Evolutionary conservation across 2,797 vertebrate genomes (phyloP).

Genomic region (Oryzias dopingdopingensis): DNA sequence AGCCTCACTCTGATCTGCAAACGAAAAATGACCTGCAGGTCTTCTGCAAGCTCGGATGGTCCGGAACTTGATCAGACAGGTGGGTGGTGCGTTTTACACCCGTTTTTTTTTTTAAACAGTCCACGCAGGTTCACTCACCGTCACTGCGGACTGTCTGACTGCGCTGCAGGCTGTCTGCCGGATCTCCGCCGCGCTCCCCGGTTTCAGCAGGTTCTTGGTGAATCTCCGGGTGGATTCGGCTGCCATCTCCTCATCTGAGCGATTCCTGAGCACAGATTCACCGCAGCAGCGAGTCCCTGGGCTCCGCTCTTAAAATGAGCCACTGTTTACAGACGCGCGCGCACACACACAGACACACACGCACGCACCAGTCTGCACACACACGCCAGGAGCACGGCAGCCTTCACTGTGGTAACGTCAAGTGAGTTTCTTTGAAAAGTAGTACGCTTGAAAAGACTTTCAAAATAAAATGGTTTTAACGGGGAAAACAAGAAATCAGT

Average conservation of each 20-base stretch:
- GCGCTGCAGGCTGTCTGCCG: conserved; percentile 84
- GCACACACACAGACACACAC: background rate
- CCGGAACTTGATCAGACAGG: conserved; percentile 49
- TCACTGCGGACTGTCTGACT: conserved; percentile 68
- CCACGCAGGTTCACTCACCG: conserved; percentile 66
- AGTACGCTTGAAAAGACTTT: background rate
- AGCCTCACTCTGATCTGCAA: conserved; percentile 3
- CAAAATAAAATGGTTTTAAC: conserved; percentile 33
- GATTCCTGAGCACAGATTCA: conserved; percentile 25
- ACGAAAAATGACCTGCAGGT: background rate
- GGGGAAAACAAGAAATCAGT: fast-evolving
- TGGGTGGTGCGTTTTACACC: conserved; percentile 42
- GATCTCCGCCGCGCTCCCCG: conserved; percentile 89
- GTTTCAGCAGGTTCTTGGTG: conserved; percentile 91
- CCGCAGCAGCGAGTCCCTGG: conserved; percentile 48
- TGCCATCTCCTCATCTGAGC: conserved; percentile 83
- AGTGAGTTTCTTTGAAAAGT: background rate
- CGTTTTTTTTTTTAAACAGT: conserved; percentile 6
- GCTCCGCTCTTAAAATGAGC: conserved; percentile 49
- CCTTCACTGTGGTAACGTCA: conserved; percentile 4
- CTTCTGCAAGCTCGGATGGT: too few relatives aligned
- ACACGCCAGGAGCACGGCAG: conserved; percentile 5
- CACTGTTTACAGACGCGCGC: conserved; percentile 60
- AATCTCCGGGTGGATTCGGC: conserved; percentile 90
- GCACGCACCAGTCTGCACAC: conserved; percentile 3